Base-by-base conservation (phyloP, 2,888 invertebrate genomes). In the Agrotis ipsilon region DNA sequence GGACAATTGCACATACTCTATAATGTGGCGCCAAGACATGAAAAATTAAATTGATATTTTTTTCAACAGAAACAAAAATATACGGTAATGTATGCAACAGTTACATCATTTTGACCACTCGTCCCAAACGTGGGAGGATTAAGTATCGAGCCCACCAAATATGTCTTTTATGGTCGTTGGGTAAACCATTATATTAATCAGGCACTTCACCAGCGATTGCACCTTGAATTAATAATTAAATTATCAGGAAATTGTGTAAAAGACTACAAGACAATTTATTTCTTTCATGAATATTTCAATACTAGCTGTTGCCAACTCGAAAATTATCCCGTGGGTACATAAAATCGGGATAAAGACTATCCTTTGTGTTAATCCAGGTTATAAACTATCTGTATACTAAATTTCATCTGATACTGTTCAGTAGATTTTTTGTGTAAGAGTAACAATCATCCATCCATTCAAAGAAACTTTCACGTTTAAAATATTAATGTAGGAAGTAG, bases 21-120 rank as follows among this genome's bases (percentile, higher is more conserved):
- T 52, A 32, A 9, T 19, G 2, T 46, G 39, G 39, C 21, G 13
- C n/a, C 32, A n/a, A n/a, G 18, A 27, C 18, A 43, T 51, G 14
- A 45, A 21, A 39, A 61, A 66, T 27, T 45, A 67, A 21, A 46
- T 24, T 21, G 24, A 0, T 1, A 11, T 55, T 39, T 68, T 49
- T 59, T 19, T 19, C 21, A n/a, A 60, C 45, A 57, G 13, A 57
- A 70, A 49, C 45, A 48, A 51, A 48, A 24, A 39, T 52, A 61
- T 45, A 32, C 43, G 21, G 64, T 61, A 58, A 48, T 27, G 13
- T 58, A 49, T 60, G 16, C 19, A 39, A 14, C 16, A 24, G 21
- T 80, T 69, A 80, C 75, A 45, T 75, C 65, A 80, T 48, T 57
- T 14, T 39, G 19, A 11, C 57, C 60, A 55, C 77, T 71, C 45